Evolutionary conservation across 1,140 invertebrate genomes (phyloP).

Genomic region (Artemia franciscana): DNA sequence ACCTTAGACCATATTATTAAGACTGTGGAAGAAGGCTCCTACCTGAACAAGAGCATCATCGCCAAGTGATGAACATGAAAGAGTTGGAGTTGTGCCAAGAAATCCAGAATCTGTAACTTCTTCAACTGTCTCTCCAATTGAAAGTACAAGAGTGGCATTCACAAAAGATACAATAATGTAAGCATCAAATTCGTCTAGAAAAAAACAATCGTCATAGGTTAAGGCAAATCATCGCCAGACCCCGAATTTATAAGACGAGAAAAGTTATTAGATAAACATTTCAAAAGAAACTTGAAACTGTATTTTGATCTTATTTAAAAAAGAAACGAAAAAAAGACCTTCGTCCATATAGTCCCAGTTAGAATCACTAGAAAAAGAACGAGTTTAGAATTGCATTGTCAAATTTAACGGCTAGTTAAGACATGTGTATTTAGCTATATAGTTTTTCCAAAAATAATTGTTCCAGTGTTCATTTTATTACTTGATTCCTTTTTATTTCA

Average conservation of each 20-base stretch:
- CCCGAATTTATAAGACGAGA: slow-evolving; percentile 2
- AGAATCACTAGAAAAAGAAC: too few species aligned
- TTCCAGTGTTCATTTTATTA: too few species aligned
- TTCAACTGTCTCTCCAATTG: slow-evolving; percentile 98
- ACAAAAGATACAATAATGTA: slow-evolving; percentile 99
- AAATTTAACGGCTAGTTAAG: too few species aligned
- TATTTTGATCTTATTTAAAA: too few species aligned
- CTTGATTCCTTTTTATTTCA: too few species aligned
- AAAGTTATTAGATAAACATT: too few species aligned
- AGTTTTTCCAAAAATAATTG: too few species aligned
- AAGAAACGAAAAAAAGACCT: too few species aligned
- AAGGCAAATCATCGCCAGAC: neutral
- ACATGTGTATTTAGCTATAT: too few species aligned
- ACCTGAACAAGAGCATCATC: slow-evolving; percentile 94
- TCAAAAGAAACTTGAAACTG: too few species aligned
- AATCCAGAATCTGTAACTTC: slow-evolving; percentile 99
- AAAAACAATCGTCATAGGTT: slow-evolving; percentile 7
- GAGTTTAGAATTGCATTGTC: too few species aligned
- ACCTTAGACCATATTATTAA: neutral
- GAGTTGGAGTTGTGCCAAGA: slow-evolving; percentile 86
- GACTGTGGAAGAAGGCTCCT: slow-evolving; percentile 11
- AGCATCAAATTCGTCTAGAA: slow-evolving; percentile 91
- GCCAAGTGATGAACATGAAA: slow-evolving; percentile 86
- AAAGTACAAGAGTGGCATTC: slow-evolving; percentile 94
- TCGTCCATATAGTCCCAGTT: too few species aligned